phyloP scores from a whole-genome alignment of 2,113 vertebrate species.

The Mesocricetus auratus region DNA sequence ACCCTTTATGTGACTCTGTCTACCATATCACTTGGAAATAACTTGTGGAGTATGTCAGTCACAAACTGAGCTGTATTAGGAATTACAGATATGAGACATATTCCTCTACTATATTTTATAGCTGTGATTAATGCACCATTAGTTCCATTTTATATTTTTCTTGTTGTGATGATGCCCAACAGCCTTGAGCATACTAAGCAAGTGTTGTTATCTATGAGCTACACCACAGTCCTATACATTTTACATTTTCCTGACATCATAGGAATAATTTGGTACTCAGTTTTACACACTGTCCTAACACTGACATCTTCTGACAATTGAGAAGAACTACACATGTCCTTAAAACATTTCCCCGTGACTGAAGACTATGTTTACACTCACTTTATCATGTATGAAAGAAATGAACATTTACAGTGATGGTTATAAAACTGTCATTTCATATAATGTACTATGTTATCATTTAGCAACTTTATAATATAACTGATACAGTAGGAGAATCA shows the following conservation, averaged over 20 bases:
- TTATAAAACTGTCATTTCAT: constrained; percentile 27
- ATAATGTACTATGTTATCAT: not conserved
- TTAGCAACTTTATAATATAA: constrained; percentile 53
- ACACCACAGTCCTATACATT: not conserved
- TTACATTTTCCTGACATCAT: constrained; percentile 31
- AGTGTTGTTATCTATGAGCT: not conserved
- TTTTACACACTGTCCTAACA: constrained; percentile 65
- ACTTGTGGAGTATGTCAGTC: not conserved
- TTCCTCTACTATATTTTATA: not conserved
- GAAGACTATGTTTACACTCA: not conserved
- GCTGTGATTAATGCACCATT: constrained; percentile 9
- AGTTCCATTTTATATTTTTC: not conserved
- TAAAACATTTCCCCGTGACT: constrained; percentile 42
- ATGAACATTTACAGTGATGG: constrained; percentile 20
- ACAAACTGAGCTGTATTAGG: constrained; percentile 4
- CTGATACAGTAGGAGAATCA: not conserved
- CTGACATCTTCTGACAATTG: constrained; percentile 84
- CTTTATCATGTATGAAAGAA: constrained; percentile 44
- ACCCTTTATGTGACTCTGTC: constrained; percentile 22
- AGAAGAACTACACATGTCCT: constrained; percentile 71
- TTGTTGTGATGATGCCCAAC: not conserved
- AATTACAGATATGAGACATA: constrained; percentile 24
- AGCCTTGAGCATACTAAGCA: not conserved
- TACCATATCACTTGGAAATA: constrained; percentile 46
- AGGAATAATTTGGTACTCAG: constrained; percentile 17